Evolutionary conservation across 1,140 invertebrate genomes (phyloP).

Genomic region (Cheumatopsyche charites): DNA sequence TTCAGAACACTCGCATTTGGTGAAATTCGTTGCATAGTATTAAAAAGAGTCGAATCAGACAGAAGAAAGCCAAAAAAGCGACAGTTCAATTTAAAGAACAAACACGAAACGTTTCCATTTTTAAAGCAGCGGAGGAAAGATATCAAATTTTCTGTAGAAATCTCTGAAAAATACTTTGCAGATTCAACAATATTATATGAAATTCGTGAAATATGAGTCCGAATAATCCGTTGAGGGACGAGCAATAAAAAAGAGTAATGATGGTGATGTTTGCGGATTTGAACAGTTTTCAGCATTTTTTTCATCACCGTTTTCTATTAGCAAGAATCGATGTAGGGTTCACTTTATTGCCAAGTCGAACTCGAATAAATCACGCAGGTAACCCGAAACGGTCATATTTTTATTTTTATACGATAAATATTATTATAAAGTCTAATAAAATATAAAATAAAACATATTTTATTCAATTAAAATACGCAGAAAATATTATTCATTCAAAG

Average conservation of each 20-base stretch:
- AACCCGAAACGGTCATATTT: constrained; percentile 17
- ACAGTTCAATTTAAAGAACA: too few relatives aligned
- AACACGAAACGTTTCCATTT: too few relatives aligned
- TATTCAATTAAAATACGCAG: too few relatives aligned
- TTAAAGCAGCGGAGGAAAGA: neutral
- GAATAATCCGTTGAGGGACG: neutral
- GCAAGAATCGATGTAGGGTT: neutral
- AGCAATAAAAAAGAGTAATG: neutral
- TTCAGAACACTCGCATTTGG: too few relatives aligned
- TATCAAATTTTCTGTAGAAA: too few relatives aligned
- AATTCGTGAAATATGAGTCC: neutral
- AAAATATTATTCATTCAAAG: too few relatives aligned
- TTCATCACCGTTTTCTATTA: neutral
- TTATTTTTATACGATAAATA: constrained; percentile 5
- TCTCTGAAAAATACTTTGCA: neutral
- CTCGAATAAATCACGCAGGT: constrained; percentile 22
- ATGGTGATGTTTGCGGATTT: constrained; percentile 9
- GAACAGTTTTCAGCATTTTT: neutral
- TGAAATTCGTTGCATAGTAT: too few relatives aligned
- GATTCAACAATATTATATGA: neutral
- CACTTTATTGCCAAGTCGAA: constrained; percentile 22
- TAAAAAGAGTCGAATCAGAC: too few relatives aligned
- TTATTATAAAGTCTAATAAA: too few relatives aligned
- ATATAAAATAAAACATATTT: too few relatives aligned
- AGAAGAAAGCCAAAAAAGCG: too few relatives aligned